Conservation (phyloP, 2,797 vertebrate species). For the Sebastes goodei region DNA sequence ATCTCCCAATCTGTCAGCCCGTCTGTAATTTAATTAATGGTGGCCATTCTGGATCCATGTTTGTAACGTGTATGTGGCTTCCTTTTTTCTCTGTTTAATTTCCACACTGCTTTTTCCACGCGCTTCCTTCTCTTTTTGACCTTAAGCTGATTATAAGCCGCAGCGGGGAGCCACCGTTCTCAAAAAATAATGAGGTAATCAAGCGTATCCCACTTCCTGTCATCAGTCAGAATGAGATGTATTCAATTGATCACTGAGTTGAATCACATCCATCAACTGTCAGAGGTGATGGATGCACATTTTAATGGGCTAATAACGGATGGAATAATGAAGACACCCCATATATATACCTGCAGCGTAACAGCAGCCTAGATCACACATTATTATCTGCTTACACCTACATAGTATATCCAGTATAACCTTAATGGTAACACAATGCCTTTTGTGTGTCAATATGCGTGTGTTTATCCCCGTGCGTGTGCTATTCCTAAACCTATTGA, state of each 20-base stretch:
- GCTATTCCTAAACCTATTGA: constrained; percentile 56
- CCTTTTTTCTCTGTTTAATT: not conserved
- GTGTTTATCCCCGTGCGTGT: constrained; percentile 6
- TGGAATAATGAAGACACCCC: not conserved
- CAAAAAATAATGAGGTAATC: constrained; percentile 34
- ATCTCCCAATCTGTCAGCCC: constrained; percentile 7
- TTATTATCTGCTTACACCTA: not conserved
- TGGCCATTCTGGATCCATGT: not conserved
- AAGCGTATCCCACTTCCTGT: constrained; percentile 8
- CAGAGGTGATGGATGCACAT: constrained; percentile 3
- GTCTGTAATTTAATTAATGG: not conserved
- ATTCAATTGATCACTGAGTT: constrained; percentile 16
- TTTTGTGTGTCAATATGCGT: constrained; percentile 15
- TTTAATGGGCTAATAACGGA: not conserved
- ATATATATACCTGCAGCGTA: not conserved
- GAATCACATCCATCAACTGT: constrained; percentile 22
- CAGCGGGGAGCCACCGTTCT: not conserved
- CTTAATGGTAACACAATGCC: constrained; percentile 30
- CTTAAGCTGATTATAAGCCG: not conserved
- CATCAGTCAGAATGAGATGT: constrained; percentile 23
- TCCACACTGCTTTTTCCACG: no score
- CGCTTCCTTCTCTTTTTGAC: not conserved
- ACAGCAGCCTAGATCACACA: not conserved
- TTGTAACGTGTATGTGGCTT: not conserved
- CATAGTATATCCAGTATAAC: constrained; percentile 20